Percentiles rank a stretch among this genome's conserved stretches.
phyloP scores from a whole-genome alignment of 2,797 vertebrate genomes.

The Phylloscopus collybita region DNA sequence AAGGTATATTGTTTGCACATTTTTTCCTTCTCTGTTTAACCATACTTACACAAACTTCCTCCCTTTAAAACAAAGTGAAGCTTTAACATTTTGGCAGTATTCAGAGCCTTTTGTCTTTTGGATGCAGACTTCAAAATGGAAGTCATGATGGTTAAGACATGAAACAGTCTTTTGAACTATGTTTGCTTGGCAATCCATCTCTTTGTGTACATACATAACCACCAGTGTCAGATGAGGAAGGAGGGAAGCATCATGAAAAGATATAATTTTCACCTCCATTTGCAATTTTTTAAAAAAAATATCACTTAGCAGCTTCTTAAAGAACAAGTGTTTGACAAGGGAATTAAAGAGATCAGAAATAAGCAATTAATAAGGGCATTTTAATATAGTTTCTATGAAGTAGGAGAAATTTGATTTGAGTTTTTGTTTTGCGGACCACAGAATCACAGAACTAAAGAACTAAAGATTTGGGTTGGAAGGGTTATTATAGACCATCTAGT shows the following conservation, averaged over 20 bases:
- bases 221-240: neutral
- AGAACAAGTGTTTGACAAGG: neutral
- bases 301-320: neutral
- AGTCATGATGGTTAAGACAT: neutral
- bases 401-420: neutral
- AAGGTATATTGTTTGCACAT: neutral
- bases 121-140: neutral
- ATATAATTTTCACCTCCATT: slow-evolving; percentile 4
- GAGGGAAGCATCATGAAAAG: neutral
- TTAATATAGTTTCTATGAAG: neutral
- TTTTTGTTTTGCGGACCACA: neutral
- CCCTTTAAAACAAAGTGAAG: neutral
- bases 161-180: neutral
- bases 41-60: neutral
- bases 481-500: accelerated
- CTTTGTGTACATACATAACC: neutral
- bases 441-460: neutral
- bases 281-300: neutral
- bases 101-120: neutral
- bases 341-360: neutral
- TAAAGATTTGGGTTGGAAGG: neutral
- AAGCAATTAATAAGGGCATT: neutral
- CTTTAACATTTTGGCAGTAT: neutral
- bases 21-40: neutral
- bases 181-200: neutral